Evolutionary conservation across 1,140 invertebrate genomes (phyloP).

Genomic region (Hypothenemus hampei): DNA sequence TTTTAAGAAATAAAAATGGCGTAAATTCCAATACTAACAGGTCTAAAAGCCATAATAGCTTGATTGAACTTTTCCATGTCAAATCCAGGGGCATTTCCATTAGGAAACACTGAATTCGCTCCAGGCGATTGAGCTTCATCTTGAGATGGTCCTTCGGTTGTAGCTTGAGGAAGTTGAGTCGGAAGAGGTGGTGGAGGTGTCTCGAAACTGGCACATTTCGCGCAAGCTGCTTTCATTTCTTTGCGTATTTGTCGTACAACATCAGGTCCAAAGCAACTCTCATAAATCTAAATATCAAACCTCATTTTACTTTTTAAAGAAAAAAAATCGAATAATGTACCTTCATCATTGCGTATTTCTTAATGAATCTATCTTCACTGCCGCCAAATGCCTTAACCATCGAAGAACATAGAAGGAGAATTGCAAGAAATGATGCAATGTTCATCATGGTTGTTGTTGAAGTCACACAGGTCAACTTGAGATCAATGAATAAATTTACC

Average conservation of each 20-base stretch:
- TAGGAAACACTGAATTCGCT: constrained; percentile 32
- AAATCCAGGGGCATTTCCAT: constrained; percentile 36
- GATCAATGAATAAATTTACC: not conserved
- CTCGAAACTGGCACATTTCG: constrained; percentile 53
- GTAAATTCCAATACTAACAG: constrained; percentile 32
- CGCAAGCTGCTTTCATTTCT: constrained; percentile 59
- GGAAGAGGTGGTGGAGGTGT: constrained; percentile 38
- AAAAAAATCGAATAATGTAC: constrained; percentile 42
- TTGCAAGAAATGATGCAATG: not conserved
- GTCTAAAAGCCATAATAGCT: constrained; percentile 47
- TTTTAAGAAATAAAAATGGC: not conserved
- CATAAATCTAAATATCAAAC: constrained; percentile 57
- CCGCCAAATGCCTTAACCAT: constrained; percentile 46
- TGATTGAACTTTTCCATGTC: constrained; percentile 50
- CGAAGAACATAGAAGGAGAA: not conserved
- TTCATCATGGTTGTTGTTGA: not conserved
- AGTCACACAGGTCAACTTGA: not conserved
- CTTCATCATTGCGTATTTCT: constrained; percentile 66
- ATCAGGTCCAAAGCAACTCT: constrained; percentile 60
- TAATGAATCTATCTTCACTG: constrained; percentile 59
- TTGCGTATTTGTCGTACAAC: constrained; percentile 60
- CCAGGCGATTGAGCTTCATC: constrained; percentile 32
- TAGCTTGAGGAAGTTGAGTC: constrained; percentile 45
- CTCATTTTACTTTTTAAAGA: not conserved
- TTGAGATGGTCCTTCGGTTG: constrained; percentile 41